A percentile compares a stretch with the other conserved stretches of the same genome.
Evolutionary conservation across 2,888 invertebrate species (phyloP).

Genomic region (Catotricha subobsoleta): DNA sequence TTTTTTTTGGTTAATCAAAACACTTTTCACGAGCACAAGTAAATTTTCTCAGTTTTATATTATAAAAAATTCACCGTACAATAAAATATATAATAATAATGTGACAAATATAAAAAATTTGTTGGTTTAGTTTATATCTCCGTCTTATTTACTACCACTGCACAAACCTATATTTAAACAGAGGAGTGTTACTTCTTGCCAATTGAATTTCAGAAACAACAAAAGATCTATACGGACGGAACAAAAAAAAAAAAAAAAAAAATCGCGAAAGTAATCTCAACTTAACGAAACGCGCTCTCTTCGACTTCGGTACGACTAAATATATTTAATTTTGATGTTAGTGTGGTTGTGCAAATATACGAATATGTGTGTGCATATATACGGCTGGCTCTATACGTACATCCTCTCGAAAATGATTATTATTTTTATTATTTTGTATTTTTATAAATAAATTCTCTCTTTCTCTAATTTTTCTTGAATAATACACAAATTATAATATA

Average conservation of each 20-base stretch:
- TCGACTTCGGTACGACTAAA: too few species aligned
- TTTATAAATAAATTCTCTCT: neutral
- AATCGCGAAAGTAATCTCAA: conserved; percentile 9
- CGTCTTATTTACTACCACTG: conserved; percentile 13
- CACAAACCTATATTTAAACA: conserved; percentile 7
- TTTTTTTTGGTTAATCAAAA: neutral
- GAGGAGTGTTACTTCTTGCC: conserved; percentile 5
- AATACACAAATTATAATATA: too few species aligned
- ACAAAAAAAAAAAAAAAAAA: conserved; percentile 4
- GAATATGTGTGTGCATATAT: too few species aligned
- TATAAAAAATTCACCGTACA: too few species aligned
- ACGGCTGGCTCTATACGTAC: too few species aligned
- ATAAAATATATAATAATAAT: conserved; percentile 1
- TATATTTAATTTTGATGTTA: too few species aligned
- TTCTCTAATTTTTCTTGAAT: conserved; percentile 8
- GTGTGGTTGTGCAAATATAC: too few species aligned
- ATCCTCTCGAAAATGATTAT: too few species aligned
- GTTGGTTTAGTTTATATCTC: conserved; percentile 7
- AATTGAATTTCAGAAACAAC: conserved; percentile 8
- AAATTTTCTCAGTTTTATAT: conserved; percentile 4
- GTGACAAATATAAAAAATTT: conserved; percentile 6
- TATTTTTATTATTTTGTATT: conserved; percentile 1
- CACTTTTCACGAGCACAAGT: conserved; percentile 11
- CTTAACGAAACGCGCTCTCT: conserved; percentile 5
- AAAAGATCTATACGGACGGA: conserved; percentile 7